Base-by-base conservation (phyloP, 2,113 vertebrate genomes). In the Galemys pyrenaicus region DNA sequence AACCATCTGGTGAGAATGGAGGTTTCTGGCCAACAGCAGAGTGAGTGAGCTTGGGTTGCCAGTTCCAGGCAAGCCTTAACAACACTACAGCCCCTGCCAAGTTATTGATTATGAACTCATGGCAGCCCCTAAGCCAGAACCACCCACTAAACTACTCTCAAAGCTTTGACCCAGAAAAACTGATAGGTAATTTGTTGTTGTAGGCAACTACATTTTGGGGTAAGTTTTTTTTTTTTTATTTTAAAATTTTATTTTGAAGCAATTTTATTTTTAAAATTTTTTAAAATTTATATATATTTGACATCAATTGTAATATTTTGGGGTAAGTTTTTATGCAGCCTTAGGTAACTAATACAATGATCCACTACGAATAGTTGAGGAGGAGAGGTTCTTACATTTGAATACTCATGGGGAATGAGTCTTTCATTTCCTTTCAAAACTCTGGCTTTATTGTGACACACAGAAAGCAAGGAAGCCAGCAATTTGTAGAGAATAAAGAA, bases 401-500 rank as follows among this genome's bases (percentile, higher is more conserved):
- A 90, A 87, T 73, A 93, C 85, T 95, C 20, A 75, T 70, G 24
- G 67, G 24, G 89, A 86, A n/a, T 2, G 13, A 1, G 12, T 79
- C 16, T 39, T 93, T 89, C 35, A 75, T 49, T 44, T 95, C 60
- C 49, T 92, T 87, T 24, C 30, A 58, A 74, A 94, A 71, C 28
- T 71, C 62, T 80, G 67, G 44, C 26, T 83, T 89, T 62, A 87
- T 87, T 77, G 37, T 83, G 20, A 41, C 32, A 81, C 51, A 86
- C 1, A 84, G 67, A 89, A 20, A 92, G 12, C 46, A 84, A 89
- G 15, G 22, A 84, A 93, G 84, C 19, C 20, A 95, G 5, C n/a
- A 75, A 73, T 87, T 87, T 89, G 17, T 51, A 67, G 60, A 81
- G 39, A 92, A 80, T 41, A n/a, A 60, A 93, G 68, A 95, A 81